phyloP scores from a whole-genome alignment of 2,113 vertebrate species.

The human (Homo sapiens) region DNA sequence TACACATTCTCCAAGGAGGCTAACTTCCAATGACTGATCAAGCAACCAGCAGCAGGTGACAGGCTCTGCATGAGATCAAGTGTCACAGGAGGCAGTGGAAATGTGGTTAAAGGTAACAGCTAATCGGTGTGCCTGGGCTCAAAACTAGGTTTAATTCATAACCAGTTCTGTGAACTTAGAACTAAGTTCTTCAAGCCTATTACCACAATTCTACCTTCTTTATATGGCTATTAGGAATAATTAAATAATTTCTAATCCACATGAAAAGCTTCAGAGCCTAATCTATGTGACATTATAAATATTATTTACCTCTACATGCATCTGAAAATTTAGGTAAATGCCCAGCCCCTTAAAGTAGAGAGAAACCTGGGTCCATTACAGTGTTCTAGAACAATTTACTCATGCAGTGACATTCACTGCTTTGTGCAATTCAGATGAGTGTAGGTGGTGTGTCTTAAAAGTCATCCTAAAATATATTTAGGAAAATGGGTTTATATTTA shows the following conservation, averaged over 20 bases:
- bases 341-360: not conserved
- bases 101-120: not conserved
- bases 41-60: not conserved
- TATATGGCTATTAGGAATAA: conserved; percentile 10
- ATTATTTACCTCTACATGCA: not conserved
- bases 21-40: not conserved
- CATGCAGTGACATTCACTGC: conserved; percentile 61
- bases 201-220: not conserved
- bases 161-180: not conserved
- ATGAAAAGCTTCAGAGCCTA: not conserved
- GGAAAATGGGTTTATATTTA: conserved; percentile 68
- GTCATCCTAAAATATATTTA: conserved; percentile 70
- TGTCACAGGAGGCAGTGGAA: too few species aligned
- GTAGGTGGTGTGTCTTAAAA: conserved; percentile 64
- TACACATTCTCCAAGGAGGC: not conserved
- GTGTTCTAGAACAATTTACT: conserved; percentile 58
- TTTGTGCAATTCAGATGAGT: conserved; percentile 61
- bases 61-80: not conserved
- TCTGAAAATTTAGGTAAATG: conserved; percentile 19
- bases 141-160: not conserved
- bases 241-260: conserved; percentile 5
- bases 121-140: not conserved
- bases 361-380: conserved; percentile 23
- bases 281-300: not conserved
- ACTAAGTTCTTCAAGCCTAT: not conserved